phyloP scores from a whole-genome alignment of 2,113 vertebrate genomes.

The Chionomys nivalis region DNA sequence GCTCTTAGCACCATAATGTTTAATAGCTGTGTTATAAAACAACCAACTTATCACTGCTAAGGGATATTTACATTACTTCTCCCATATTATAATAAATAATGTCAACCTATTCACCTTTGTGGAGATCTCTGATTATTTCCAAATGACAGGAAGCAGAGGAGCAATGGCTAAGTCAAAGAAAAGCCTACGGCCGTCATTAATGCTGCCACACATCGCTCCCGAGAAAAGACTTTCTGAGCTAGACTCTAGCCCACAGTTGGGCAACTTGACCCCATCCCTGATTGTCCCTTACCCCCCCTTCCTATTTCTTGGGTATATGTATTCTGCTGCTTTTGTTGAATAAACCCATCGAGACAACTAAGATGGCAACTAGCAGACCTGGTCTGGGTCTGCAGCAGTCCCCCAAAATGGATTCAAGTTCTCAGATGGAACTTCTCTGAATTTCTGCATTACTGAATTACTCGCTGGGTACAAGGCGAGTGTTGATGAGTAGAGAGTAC shows the following conservation, averaged over 20 bases:
- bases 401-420: neutral
- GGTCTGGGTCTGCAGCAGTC: neutral
- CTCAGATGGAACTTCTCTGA: conserved; percentile 23
- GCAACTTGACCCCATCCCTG: neutral
- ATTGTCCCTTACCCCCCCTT: neutral
- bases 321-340: conserved; percentile 36
- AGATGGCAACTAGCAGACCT: neutral
- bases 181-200: neutral
- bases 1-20: neutral
- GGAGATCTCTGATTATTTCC: conserved; percentile 3
- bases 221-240: neutral
- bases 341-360: neutral
- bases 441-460: neutral
- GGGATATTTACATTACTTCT: neutral
- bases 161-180: neutral
- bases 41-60: neutral
- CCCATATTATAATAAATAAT: conserved; percentile 40
- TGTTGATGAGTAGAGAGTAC: neutral
- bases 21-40: neutral
- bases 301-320: neutral
- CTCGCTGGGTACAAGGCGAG: neutral
- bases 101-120: neutral
- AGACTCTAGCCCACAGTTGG: neutral
- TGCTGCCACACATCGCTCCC: neutral
- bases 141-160: neutral